phyloP scores from a whole-genome alignment of 2,113 vertebrate genomes.

The Poeciliopsis retropinna region DNA sequence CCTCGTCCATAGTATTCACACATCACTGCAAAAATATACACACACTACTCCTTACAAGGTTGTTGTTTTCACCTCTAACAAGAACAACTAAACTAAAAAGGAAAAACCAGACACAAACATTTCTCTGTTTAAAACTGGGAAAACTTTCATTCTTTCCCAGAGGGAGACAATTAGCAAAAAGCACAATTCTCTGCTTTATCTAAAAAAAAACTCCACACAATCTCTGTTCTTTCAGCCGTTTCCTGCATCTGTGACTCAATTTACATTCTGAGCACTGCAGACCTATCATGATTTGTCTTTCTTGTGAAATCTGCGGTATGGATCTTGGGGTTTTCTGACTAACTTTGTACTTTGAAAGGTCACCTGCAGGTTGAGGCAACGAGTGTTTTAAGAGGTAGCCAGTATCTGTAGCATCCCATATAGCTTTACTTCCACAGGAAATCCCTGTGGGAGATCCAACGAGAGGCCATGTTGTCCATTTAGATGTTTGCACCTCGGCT shows the following conservation, averaged over 20 bases:
- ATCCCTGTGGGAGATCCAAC: slow-evolving; percentile 31
- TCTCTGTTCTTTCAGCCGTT: slow-evolving; percentile 38
- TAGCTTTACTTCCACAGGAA: slow-evolving; percentile 23
- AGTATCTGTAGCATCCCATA: slow-evolving; percentile 32
- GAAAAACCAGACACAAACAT: slow-evolving; percentile 32
- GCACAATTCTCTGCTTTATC: slow-evolving; percentile 62
- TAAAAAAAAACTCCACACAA: slow-evolving; percentile 60
- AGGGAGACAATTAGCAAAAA: slow-evolving; percentile 72
- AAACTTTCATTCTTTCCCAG: slow-evolving; percentile 47
- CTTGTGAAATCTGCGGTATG: slow-evolving; percentile 60
- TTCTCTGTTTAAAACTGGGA: slow-evolving; percentile 13
- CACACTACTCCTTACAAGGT: no score
- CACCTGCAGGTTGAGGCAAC: slow-evolving; percentile 54
- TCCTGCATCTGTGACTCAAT: slow-evolving; percentile 45
- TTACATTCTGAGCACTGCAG: slow-evolving; percentile 60
- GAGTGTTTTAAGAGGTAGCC: slow-evolving; percentile 37
- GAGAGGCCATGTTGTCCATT: slow-evolving; percentile 18
- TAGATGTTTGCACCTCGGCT: not conserved
- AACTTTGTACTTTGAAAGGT: slow-evolving; percentile 66
- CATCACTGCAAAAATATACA: no score
- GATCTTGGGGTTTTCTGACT: slow-evolving; percentile 56
- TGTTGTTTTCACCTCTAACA: no score
- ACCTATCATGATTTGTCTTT: slow-evolving; percentile 49
- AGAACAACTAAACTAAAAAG: not conserved
- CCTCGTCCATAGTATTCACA: no score